These are phyloP conservation scores for Todiramphus saurophagus DNA, from an alignment of 2,113 vertebrate genomes.

Conservation along the genomic window DNA sequence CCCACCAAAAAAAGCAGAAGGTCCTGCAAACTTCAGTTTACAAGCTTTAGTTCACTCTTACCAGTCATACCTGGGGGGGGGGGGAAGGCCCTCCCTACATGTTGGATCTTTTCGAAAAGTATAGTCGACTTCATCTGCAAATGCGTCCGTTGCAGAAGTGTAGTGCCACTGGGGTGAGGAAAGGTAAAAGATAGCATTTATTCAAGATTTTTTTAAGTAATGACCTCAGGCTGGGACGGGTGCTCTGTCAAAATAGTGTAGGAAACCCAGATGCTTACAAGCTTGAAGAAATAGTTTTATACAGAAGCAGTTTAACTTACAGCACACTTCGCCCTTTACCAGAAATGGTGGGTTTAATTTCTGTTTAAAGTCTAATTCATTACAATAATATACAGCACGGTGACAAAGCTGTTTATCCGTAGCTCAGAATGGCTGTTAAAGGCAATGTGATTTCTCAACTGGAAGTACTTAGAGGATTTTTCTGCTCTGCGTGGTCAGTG, in stretches of 20 bases:
- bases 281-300: background rate
- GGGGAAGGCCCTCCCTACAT: accelerated
- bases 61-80: background rate
- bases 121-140: accelerated
- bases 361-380: background rate
- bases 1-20: background rate
- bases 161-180: accelerated
- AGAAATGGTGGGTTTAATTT: background rate
- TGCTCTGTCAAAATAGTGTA: background rate
- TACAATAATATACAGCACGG: background rate
- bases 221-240: background rate
- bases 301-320: background rate
- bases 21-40: background rate
- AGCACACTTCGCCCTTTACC: background rate
- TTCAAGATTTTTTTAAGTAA: background rate
- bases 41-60: background rate
- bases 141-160: background rate
- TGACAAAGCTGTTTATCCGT: background rate
- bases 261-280: background rate
- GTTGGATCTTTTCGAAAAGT: no score
- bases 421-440: background rate
- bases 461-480: background rate
- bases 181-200: background rate
- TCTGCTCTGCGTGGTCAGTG: background rate
- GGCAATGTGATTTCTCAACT: background rate